Percentiles rank a stretch among this genome's conserved stretches.
Conservation (phyloP, 2,113 vertebrate species). For the Leucopsar rothschildi region DNA sequence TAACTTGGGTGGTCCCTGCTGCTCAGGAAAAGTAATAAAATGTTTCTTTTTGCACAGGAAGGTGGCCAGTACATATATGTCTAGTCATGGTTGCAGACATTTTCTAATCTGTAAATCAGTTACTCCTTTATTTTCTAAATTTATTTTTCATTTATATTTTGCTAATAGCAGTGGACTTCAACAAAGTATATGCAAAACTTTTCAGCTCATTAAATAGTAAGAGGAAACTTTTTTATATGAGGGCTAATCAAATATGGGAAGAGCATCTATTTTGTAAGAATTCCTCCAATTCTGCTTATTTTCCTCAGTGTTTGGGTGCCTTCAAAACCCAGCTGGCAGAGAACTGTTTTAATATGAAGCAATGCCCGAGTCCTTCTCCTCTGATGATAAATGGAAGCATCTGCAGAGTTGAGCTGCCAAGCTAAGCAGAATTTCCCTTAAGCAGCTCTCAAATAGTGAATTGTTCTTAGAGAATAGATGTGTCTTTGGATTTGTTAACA, state of each 20-base stretch:
- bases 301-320: neutral
- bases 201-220: neutral
- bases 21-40: neutral
- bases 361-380: neutral
- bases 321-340: neutral
- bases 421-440: neutral
- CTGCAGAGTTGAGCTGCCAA: conserved; percentile 8
- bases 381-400: neutral
- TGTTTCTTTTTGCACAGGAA: neutral
- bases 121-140: neutral
- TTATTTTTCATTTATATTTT: neutral
- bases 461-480: neutral
- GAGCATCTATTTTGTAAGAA: neutral
- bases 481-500: neutral
- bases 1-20: neutral
- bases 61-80: neutral
- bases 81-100: fast-evolving
- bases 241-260: neutral
- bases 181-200: neutral
- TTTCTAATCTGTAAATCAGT: neutral
- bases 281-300: neutral
- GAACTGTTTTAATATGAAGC: neutral
- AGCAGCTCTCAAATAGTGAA: neutral
- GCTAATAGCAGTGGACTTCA: neutral
- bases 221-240: neutral